Conservation (phyloP, 2,113 vertebrate genomes). For the Thermophis baileyi region DNA sequence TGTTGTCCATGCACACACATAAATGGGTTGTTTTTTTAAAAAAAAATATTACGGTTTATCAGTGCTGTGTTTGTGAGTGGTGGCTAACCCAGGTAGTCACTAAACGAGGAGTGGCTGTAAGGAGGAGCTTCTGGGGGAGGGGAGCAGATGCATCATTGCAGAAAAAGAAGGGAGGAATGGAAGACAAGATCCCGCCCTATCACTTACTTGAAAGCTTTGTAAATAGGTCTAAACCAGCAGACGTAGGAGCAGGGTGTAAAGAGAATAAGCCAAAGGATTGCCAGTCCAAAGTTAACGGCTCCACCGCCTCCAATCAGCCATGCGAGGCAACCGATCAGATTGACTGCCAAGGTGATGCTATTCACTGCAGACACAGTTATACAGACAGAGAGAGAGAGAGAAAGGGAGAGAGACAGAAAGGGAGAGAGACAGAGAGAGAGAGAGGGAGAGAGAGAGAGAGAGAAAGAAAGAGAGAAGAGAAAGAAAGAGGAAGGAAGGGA, state of each 20-base stretch:
- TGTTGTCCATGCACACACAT: neutral
- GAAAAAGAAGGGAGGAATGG: neutral
- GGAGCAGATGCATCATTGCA: neutral
- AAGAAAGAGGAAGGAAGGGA: too few species aligned
- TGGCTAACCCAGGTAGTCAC: neutral
- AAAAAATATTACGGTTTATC: neutral
- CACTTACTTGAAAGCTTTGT: conserved; percentile 99
- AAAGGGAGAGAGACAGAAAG: conserved; percentile 53
- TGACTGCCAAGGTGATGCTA: conserved; percentile 88
- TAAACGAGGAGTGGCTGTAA: neutral
- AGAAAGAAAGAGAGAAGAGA: conserved; percentile 55
- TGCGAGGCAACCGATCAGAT: conserved; percentile 93
- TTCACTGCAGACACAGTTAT: conserved; percentile 85
- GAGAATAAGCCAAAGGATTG: conserved; percentile 97
- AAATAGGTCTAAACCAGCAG: conserved; percentile 98
- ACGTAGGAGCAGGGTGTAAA: conserved; percentile 99
- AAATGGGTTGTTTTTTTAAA: neutral
- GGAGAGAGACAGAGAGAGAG: conserved; percentile 52
- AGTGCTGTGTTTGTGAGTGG: neutral
- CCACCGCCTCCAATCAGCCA: conserved; percentile 98
- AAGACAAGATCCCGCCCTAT: conserved; percentile 30
- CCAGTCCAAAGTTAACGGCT: conserved; percentile 95
- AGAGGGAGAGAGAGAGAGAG: conserved; percentile 56
- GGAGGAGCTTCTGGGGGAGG: too few species aligned
- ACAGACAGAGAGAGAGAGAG: conserved; percentile 57